Evolutionary conservation across 2,797 vertebrate species (phyloP).

Genomic region (Clarias pachynema): DNA sequence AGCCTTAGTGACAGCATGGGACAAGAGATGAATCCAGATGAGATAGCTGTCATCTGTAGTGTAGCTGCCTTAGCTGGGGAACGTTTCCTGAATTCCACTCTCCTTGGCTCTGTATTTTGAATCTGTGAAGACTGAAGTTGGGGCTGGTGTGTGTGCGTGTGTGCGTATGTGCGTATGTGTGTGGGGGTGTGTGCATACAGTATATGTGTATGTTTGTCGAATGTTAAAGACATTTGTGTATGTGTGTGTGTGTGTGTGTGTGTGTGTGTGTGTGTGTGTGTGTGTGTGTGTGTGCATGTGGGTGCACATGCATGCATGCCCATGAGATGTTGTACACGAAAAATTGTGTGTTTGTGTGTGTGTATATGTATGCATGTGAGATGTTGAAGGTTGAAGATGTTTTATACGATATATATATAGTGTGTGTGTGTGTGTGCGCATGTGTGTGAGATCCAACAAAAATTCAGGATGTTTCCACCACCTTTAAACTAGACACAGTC

Average conservation of each 20-base stretch:
- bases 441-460: not conserved
- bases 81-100: not conserved
- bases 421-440: not conserved
- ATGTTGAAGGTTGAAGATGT: too few relatives aligned
- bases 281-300: too few relatives aligned
- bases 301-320: too few relatives aligned
- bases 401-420: too few relatives aligned
- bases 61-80: not conserved
- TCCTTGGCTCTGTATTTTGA: not conserved
- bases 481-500: not conserved
- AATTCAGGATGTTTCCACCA: not conserved
- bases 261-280: too few relatives aligned
- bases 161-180: not conserved
- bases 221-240: too few relatives aligned
- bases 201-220: not conserved
- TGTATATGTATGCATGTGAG: too few relatives aligned
- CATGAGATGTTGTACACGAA: too few relatives aligned
- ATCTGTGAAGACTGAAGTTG: not conserved
- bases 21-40: constrained; percentile 17
- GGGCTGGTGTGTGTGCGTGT: not conserved
- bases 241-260: too few relatives aligned
- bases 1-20: not conserved
- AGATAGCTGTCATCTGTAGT: constrained; percentile 20
- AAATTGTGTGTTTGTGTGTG: too few relatives aligned
- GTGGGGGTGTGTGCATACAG: not conserved